Evolutionary conservation across 2,888 invertebrate genomes (phyloP).

Genomic region (Scrobipalpa atriplicella): DNA sequence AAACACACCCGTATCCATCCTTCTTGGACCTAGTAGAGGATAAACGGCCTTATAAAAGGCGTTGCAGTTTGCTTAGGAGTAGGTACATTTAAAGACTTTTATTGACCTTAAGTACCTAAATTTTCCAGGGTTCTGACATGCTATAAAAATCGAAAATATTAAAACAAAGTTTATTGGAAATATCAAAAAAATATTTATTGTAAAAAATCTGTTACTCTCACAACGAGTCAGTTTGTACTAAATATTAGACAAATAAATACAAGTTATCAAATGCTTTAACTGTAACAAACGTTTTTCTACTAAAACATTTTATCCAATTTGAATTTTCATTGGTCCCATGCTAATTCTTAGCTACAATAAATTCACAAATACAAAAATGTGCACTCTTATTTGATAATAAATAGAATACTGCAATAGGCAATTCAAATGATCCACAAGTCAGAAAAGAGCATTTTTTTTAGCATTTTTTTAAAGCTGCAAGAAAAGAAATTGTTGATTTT

Average conservation of each 20-base stretch:
- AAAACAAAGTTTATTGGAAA: background rate
- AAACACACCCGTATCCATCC: no score
- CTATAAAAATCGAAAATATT: background rate
- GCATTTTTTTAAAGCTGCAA: background rate
- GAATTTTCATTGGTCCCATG: conserved; percentile 40
- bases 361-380: background rate
- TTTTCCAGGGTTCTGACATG: background rate
- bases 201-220: conserved; percentile 46
- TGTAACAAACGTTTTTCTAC: background rate
- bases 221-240: conserved; percentile 45
- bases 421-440: background rate
- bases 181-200: conserved; percentile 46
- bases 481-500: no score
- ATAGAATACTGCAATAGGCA: conserved; percentile 7
- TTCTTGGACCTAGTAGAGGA: no score
- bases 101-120: no score
- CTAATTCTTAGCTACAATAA: conserved; percentile 26
- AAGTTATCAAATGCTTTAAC: conserved; percentile 16
- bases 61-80: no score
- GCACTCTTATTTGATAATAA: background rate
- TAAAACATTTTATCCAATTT: conserved; percentile 28
- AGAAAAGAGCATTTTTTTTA: background rate
- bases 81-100: no score
- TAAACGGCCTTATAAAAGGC: no score
- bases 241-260: conserved; percentile 35